A percentile compares a stretch with the other conserved stretches of the same genome.
Evolutionary conservation across 2,113 vertebrate genomes (phyloP).

Genomic region (Nothocercus nigrocapillus): DNA sequence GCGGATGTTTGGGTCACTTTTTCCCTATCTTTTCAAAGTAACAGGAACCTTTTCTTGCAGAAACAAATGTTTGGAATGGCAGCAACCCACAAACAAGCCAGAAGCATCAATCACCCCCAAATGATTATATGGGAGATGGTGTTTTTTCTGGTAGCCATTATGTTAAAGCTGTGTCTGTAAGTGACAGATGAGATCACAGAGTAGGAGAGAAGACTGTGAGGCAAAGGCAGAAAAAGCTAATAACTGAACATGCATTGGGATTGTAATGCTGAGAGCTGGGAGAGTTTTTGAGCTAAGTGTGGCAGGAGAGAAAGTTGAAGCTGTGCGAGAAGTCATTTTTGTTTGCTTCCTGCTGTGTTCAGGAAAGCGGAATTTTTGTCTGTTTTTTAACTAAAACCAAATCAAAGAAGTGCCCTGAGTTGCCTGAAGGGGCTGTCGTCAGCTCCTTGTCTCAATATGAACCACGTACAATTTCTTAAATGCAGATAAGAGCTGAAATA

Average conservation of each 20-base stretch:
- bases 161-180: background rate
- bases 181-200: background rate
- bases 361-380: background rate
- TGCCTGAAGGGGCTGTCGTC: background rate
- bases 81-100: background rate
- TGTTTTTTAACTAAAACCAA: background rate
- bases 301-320: background rate
- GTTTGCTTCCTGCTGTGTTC: background rate
- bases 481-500: background rate
- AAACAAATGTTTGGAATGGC: background rate
- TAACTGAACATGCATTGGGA: background rate
- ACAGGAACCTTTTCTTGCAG: background rate
- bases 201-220: background rate
- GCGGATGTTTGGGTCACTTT: constrained; percentile 1
- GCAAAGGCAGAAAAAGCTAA: background rate
- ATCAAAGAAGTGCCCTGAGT: background rate
- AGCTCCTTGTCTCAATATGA: background rate
- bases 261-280: background rate
- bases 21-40: background rate
- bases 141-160: background rate
- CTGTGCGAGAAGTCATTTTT: background rate
- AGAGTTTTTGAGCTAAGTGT: background rate
- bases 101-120: background rate
- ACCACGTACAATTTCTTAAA: accelerated
- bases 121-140: background rate